Evolutionary conservation across 2,888 invertebrate genomes (phyloP).

Genomic region (Rhamnusium bicolor): DNA sequence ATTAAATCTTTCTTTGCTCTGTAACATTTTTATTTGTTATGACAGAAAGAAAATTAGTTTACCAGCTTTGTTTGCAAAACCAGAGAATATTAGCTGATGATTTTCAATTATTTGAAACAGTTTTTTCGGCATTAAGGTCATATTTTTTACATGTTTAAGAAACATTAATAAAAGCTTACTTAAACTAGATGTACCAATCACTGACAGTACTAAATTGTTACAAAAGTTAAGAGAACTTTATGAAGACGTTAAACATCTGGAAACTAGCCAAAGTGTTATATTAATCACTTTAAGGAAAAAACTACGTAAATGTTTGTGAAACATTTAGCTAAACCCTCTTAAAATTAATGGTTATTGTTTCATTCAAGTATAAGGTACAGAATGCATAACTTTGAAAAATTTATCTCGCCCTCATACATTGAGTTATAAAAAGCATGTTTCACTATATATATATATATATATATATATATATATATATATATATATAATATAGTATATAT

Average conservation of each 20-base stretch:
- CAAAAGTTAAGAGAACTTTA: neutral
- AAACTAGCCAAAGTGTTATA: constrained; percentile 14
- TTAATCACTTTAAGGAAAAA: constrained; percentile 19
- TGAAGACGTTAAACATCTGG: constrained; percentile 17
- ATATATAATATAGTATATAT: no score
- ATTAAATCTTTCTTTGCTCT: no score
- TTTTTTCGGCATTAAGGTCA: no score
- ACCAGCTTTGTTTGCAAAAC: no score
- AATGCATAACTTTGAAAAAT: neutral
- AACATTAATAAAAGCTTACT: neutral
- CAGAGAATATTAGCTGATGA: no score
- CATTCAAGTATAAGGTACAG: constrained; percentile 6
- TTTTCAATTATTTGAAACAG: no score
- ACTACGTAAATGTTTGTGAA: constrained; percentile 11
- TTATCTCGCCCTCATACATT: neutral
- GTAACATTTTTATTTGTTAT: no score
- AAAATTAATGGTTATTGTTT: constrained; percentile 26
- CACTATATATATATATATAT: no score
- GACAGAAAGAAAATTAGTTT: no score
- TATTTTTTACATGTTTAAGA: neutral
- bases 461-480: no score
- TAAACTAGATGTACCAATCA: neutral
- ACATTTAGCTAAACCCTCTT: constrained; percentile 19
- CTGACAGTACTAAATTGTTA: neutral
- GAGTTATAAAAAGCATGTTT: neutral